Evolutionary conservation across 2,797 vertebrate genomes (phyloP).

Genomic region (Meriones psammophilus): DNA sequence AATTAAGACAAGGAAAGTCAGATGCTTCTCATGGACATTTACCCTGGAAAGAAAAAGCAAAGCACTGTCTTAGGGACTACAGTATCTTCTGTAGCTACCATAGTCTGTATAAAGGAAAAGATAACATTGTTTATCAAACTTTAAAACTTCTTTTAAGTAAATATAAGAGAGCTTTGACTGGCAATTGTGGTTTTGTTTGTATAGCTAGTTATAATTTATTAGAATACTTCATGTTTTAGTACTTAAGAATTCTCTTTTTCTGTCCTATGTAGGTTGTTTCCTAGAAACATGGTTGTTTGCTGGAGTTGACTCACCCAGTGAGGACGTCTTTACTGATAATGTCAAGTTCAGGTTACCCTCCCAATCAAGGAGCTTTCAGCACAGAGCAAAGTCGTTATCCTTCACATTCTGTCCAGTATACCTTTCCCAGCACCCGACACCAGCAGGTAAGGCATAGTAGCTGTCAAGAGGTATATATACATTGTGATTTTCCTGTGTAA

Average conservation of each 20-base stretch:
- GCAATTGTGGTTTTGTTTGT: constrained; percentile 86
- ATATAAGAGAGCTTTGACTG: constrained; percentile 86
- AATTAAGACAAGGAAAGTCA: not conserved
- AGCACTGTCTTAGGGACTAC: not conserved
- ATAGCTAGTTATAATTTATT: constrained; percentile 85
- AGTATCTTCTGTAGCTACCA: not conserved
- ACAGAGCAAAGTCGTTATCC: constrained; percentile 96
- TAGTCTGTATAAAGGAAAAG: constrained; percentile 76
- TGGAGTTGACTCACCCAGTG: constrained; percentile 90
- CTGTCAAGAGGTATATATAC: not conserved
- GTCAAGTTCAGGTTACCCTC: constrained; percentile 98
- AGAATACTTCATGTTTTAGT: constrained; percentile 83
- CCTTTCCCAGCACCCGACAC: constrained; percentile 93
- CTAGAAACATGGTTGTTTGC: constrained; percentile 92
- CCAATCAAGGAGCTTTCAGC: constrained; percentile 98
- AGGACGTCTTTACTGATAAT: constrained; percentile 90
- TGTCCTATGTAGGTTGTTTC: constrained; percentile 91
- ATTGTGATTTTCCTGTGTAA: constrained; percentile 40
- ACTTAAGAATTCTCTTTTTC: constrained; percentile 86
- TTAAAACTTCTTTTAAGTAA: constrained; percentile 84
- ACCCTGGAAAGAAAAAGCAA: not conserved
- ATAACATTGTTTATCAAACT: constrained; percentile 77
- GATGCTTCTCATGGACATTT: not conserved
- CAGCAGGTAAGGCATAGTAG: constrained; percentile 91
- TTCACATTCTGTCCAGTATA: constrained; percentile 96